Conservation (phyloP, 2,797 vertebrate species). For the Thunnus albacares region DNA sequence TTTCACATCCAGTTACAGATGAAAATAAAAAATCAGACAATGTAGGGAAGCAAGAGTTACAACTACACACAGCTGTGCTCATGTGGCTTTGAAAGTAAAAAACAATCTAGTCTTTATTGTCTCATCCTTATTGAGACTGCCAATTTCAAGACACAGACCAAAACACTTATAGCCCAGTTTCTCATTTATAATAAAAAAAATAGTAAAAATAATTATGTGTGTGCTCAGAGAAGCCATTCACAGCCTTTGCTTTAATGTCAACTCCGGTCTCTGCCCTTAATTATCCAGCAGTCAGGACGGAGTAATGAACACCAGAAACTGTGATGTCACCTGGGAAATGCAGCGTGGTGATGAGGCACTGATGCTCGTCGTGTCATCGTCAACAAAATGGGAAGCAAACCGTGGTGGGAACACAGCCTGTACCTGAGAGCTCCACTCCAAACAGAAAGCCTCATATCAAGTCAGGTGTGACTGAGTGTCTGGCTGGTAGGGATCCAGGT, state of each 20-base stretch:
- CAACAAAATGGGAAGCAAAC: conserved; percentile 54
- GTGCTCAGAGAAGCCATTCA: conserved; percentile 28
- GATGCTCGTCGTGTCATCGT: conserved; percentile 41
- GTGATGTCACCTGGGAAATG: conserved; percentile 57
- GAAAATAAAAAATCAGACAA: conserved; percentile 24
- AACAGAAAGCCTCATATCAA: conserved; percentile 49
- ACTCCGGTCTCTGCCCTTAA: conserved; percentile 52
- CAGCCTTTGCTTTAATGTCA: conserved; percentile 61
- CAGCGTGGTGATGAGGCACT: conserved; percentile 21
- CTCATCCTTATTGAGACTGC: background rate
- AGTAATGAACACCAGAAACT: conserved; percentile 63
- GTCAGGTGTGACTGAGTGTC: conserved; percentile 51
- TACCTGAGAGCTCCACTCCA: conserved; percentile 54
- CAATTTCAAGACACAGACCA: conserved; percentile 36
- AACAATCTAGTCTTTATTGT: background rate
- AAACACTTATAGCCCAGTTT: conserved; percentile 24
- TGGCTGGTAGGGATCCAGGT: conserved; percentile 69
- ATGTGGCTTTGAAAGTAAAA: conserved; percentile 28
- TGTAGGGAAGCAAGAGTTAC: conserved; percentile 24
- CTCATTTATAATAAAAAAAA: conserved; percentile 19
- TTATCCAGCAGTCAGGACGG: conserved; percentile 47
- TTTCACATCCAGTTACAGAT: background rate
- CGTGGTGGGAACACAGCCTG: conserved; percentile 35
- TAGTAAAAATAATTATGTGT: conserved; percentile 11
- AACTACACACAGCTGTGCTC: conserved; percentile 34